Evolutionary conservation across 2,888 invertebrate species (phyloP).

Genomic region (Lepas anatifera): DNA sequence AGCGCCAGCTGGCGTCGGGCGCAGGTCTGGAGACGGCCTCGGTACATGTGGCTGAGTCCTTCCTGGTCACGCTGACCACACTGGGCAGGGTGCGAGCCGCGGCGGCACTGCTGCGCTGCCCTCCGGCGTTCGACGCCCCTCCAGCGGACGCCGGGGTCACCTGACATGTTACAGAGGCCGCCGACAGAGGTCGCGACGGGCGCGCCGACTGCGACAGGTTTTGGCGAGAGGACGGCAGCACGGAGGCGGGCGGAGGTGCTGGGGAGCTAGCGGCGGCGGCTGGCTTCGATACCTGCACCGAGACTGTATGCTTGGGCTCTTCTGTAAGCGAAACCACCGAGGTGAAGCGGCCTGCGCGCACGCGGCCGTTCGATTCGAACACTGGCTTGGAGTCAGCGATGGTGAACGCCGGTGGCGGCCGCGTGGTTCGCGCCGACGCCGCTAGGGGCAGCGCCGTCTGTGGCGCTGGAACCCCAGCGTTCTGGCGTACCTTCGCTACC

Average conservation of each 20-base stretch:
- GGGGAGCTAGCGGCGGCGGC: not conserved
- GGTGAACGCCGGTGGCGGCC: not conserved
- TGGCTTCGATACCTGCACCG: not conserved
- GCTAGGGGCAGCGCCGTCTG: not conserved
- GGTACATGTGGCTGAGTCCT: not conserved
- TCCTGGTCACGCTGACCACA: not conserved
- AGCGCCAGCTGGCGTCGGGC: not conserved
- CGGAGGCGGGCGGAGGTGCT: not conserved
- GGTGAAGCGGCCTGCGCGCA: slow-evolving; percentile 20
- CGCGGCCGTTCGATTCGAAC: slow-evolving; percentile 6
- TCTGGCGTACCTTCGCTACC: not conserved
- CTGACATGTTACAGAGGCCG: not conserved
- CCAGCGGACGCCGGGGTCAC: not conserved
- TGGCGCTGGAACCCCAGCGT: not conserved
- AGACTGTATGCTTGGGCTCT: slow-evolving; percentile 10
- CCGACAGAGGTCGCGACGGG: not conserved
- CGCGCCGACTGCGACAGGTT: not conserved
- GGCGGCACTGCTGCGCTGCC: no score
- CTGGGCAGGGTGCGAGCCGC: not conserved
- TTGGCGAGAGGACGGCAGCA: not conserved
- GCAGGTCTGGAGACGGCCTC: not conserved
- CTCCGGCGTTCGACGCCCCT: not conserved
- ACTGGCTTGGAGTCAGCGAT: slow-evolving; percentile 2
- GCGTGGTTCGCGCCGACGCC: not conserved
- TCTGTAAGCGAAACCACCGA: slow-evolving; percentile 22